Base-by-base conservation (phyloP, 2,113 vertebrate species). In the Callionymus lyra region DNA sequence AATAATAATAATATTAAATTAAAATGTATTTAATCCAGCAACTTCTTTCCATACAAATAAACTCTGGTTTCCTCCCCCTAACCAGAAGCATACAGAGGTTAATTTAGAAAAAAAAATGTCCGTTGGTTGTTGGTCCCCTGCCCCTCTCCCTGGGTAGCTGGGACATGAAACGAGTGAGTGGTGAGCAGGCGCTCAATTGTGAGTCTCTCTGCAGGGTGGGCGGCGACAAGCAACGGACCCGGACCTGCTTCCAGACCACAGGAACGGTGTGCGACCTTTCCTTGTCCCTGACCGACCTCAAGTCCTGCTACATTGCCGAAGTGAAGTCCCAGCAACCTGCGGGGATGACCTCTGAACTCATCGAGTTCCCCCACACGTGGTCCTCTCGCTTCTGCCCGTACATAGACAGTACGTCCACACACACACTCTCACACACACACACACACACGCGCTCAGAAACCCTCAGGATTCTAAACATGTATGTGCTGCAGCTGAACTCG, bases 231-330 rank as follows among this genome's bases (percentile, higher is more conserved):
- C 46, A 77, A 59, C 87, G 16, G 31, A 84, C 67, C 34, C 31
- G 14, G 2, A 38, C 70, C 55, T 98, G 95, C 37, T 66, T 85
- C 50, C 41, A 1, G 1, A 86, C 45, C 0, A 12, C 1, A 9
- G 36, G 41, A 3, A 91, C 87, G 0, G 67, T 81, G 12, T 98
- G 95, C 12, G 94, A 98, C 40, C 72, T 98, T 57, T 89, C 92
- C 1, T 59, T 51, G 0, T 61, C 16, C 1, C 18, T 90, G 18
- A 63, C 49, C 2, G 57, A 92, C 0, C 50, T 86, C 9, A 66
- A 18, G 0, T 63, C 68, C 54, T 77, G 27, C 0, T 97, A 97
- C 3, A 38, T 5, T 1, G 91, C 91, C 0, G 82, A 88, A 0
- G 55, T 97, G 36, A 18, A 87, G 9, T 92, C 91, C 9, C 56